A percentile compares a stretch with the other conserved stretches of the same genome.
Evolutionary conservation across 2,888 invertebrate species (phyloP).

Genomic region (Euzophera pinguis): DNA sequence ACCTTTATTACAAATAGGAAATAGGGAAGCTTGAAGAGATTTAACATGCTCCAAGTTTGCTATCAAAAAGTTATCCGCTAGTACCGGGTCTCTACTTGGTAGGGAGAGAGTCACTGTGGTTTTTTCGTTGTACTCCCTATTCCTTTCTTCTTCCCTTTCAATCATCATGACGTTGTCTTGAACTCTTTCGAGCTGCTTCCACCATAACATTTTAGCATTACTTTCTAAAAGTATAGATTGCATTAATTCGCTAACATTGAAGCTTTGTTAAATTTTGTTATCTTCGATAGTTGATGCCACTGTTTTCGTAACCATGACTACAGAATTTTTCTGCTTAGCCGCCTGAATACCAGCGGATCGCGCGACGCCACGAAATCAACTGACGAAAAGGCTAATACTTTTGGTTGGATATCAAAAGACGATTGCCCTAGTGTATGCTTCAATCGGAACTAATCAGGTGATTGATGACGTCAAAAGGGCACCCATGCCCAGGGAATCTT

Average conservation of each 20-base stretch:
- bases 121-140: constrained; percentile 51
- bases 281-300: constrained; percentile 32
- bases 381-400: constrained; percentile 57
- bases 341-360: constrained; percentile 46
- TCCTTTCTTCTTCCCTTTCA: constrained; percentile 61
- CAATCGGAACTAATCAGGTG: constrained; percentile 57
- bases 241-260: constrained; percentile 34
- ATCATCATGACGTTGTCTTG: constrained; percentile 63
- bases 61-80: constrained; percentile 63
- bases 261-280: constrained; percentile 38
- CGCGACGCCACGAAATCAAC: constrained; percentile 60
- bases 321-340: constrained; percentile 41
- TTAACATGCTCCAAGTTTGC: constrained; percentile 79
- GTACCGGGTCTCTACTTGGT: constrained; percentile 57
- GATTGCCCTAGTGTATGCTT: constrained; percentile 38
- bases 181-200: constrained; percentile 67
- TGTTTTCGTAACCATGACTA: constrained; percentile 61
- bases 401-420: constrained; percentile 54
- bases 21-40: constrained; percentile 83
- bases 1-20: constrained; percentile 81
- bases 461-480: constrained; percentile 60
- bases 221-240: constrained; percentile 34
- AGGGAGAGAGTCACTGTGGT: constrained; percentile 59
- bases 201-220: constrained; percentile 70
- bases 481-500: constrained; percentile 38